These are phyloP conservation scores for Porites australiensis DNA, from an alignment of 64 coral and sea anemone genomes.

Conservation along the genomic window DNA sequence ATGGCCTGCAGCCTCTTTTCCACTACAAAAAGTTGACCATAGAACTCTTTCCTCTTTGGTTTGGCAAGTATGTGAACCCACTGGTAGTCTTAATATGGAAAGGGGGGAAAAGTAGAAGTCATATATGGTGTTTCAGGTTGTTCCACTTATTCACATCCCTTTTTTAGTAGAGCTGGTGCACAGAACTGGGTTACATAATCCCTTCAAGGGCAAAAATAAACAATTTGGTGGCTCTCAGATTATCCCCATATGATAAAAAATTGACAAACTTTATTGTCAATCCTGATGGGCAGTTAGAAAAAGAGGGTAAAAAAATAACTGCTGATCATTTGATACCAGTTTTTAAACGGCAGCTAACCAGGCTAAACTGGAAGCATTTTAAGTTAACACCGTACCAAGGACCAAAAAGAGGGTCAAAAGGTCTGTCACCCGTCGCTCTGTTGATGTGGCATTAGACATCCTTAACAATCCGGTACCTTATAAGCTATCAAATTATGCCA, in stretches of 20 bases:
- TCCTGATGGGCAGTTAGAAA: slow-evolving; percentile 8
- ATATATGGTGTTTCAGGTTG: slow-evolving; percentile 63
- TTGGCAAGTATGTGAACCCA: slow-evolving; percentile 33
- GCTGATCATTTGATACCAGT: slow-evolving; percentile 37
- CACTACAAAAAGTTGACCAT: too few relatives aligned
- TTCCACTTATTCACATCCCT: slow-evolving; percentile 52
- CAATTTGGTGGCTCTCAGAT: slow-evolving; percentile 76
- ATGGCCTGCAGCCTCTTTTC: too few relatives aligned
- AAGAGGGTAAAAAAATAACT: slow-evolving; percentile 4
- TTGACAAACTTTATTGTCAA: slow-evolving; percentile 57
- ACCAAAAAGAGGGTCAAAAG: too few relatives aligned
- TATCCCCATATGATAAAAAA: slow-evolving; percentile 72
- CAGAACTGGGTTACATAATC: slow-evolving; percentile 56
- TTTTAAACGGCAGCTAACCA: slow-evolving; percentile 14
- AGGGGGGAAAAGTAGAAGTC: slow-evolving; percentile 9
- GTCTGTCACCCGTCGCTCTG: too few relatives aligned
- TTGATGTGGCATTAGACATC: too few relatives aligned
- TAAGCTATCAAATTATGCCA: background rate
- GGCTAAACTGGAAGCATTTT: slow-evolving; percentile 57
- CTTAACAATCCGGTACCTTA: too few relatives aligned
- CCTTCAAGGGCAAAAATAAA: slow-evolving; percentile 30
- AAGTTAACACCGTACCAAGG: too few relatives aligned
- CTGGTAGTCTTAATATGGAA: background rate
- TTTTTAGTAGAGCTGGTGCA: slow-evolving; percentile 14
- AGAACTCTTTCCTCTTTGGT: too few relatives aligned